phyloP scores from a whole-genome alignment of 1,140 invertebrate genomes.

The Habropoda laboriosa region DNA sequence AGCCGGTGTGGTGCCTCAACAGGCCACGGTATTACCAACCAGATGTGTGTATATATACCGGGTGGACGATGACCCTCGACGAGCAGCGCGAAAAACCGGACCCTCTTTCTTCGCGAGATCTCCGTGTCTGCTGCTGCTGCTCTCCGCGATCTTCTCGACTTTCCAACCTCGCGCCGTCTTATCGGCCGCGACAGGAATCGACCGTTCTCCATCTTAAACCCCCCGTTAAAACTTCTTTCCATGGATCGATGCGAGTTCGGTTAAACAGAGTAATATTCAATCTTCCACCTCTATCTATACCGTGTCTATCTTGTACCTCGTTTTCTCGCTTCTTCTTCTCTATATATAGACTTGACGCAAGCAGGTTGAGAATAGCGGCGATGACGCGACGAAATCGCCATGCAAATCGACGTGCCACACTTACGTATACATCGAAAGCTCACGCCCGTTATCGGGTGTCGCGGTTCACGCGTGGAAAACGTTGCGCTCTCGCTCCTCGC shows the following conservation, averaged over 20 bases:
- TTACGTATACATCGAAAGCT: background rate
- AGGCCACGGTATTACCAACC: conserved; percentile 63
- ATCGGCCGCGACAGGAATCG: conserved; percentile 1
- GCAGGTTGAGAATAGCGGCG: background rate
- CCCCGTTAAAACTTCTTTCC: no score
- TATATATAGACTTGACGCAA: conserved; percentile 3
- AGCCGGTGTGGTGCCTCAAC: conserved; percentile 52
- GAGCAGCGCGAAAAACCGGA: conserved; percentile 51
- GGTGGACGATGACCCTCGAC: conserved; percentile 65
- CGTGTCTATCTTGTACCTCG: no score
- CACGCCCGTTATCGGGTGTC: background rate
- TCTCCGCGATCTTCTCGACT: background rate
- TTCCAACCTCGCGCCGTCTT: background rate
- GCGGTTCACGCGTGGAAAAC: background rate
- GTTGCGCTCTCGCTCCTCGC: conserved; percentile 5
- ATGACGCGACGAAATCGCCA: background rate
- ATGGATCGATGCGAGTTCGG: no score
- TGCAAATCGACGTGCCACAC: conserved; percentile 1
- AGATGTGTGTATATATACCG: conserved; percentile 55
- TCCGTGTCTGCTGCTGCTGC: no score
- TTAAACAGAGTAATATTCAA: no score
- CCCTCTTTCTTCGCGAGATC: conserved; percentile 14
- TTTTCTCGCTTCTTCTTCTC: background rate
- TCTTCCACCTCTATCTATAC: no score
- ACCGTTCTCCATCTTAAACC: conserved; percentile 14